Percentiles rank a stretch among this genome's conserved stretches.
Evolutionary conservation across 1,140 invertebrate genomes (phyloP).

Genomic region (Drosophila rhopaloa): DNA sequence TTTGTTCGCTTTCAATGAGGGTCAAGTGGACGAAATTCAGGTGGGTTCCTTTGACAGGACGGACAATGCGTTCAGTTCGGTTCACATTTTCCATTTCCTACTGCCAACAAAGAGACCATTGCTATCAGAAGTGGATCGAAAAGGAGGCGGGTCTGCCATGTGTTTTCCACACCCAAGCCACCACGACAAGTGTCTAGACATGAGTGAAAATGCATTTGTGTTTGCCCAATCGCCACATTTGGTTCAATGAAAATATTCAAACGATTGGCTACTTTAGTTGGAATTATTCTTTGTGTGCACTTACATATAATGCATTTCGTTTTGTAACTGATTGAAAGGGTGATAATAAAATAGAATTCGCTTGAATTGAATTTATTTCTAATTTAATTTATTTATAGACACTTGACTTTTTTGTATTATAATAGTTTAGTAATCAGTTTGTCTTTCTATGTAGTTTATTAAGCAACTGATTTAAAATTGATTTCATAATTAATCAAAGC

Average conservation of each 20-base stretch:
- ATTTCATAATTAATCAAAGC: not conserved
- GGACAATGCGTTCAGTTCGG: conserved; percentile 16
- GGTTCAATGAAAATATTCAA: conserved; percentile 13
- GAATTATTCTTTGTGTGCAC: not conserved
- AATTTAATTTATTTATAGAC: not conserved
- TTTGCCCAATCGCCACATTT: conserved; percentile 9
- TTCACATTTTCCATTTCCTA: conserved; percentile 18
- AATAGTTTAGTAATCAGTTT: not conserved
- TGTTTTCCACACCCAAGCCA: conserved; percentile 14
- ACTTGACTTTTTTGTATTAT: not conserved
- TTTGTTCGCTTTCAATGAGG: conserved; percentile 19
- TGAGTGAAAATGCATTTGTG: conserved; percentile 44
- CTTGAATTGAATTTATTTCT: not conserved
- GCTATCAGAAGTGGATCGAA: conserved; percentile 31
- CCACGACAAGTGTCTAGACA: conserved; percentile 38
- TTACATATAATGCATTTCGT: conserved; percentile 1
- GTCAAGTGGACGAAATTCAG: conserved; percentile 9
- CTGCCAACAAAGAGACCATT: conserved; percentile 20
- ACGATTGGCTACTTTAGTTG: conserved; percentile 2
- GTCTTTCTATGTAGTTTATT: not conserved
- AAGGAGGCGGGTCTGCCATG: conserved; percentile 5
- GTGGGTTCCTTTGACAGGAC: conserved; percentile 7
- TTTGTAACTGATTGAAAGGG: conserved; percentile 4
- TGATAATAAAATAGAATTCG: not conserved
- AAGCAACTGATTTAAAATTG: not conserved